phyloP scores from a whole-genome alignment of 2,113 vertebrate genomes.

The Leptocoma aspasia region DNA sequence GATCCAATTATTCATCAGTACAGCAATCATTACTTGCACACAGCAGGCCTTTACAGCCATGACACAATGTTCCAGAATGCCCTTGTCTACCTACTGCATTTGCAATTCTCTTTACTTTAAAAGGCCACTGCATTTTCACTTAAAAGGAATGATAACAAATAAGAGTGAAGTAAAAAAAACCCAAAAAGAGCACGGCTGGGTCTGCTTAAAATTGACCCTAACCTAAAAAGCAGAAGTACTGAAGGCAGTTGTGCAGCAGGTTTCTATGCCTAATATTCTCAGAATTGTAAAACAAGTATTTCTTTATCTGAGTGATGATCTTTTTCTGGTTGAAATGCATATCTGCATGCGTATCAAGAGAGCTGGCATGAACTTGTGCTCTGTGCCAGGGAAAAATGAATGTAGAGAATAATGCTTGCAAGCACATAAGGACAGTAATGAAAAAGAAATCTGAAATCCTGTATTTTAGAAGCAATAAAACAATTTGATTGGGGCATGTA shows the following conservation, averaged over 20 bases:
- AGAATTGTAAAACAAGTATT: neutral
- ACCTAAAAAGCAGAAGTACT: neutral
- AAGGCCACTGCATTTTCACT: neutral
- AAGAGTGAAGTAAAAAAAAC: neutral
- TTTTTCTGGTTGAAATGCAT: neutral
- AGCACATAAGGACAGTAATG: neutral
- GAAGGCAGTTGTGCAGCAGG: neutral
- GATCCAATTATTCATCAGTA: slow-evolving; percentile 1
- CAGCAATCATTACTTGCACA: neutral
- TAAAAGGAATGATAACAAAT: neutral
- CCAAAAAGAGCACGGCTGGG: neutral
- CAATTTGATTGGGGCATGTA: neutral
- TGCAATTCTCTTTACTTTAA: neutral
- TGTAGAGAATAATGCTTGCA: neutral
- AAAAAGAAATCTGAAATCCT: neutral
- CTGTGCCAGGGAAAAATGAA: neutral
- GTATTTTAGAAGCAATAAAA: neutral
- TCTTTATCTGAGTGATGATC: neutral
- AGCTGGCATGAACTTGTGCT: neutral
- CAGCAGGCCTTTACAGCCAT: neutral
- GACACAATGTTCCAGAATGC: neutral
- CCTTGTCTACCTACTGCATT: neutral
- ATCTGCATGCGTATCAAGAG: neutral
- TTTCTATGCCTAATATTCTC: neutral
- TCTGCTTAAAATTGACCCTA: neutral